Evolutionary conservation across 2,888 invertebrate species (phyloP).

Genomic region (Drosophila longiperda): DNA sequence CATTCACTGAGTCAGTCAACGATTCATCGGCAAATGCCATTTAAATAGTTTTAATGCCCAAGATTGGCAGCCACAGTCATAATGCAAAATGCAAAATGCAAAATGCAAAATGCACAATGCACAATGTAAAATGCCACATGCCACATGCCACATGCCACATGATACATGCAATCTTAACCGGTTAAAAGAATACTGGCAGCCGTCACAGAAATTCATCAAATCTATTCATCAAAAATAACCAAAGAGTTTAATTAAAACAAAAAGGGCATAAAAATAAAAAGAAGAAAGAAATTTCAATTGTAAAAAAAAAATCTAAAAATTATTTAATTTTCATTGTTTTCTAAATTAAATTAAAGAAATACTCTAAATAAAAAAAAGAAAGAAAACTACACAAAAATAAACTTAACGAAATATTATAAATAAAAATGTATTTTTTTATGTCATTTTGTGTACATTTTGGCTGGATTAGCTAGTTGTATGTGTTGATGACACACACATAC

Average conservation of each 20-base stretch:
- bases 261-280: no score
- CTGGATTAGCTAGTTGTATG: not conserved
- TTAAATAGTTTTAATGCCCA: constrained; percentile 71
- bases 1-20: constrained; percentile 25
- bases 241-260: not conserved
- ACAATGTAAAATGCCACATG: constrained; percentile 7
- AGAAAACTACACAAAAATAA: not conserved
- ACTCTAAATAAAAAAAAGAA: not conserved
- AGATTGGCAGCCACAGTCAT: constrained; percentile 35
- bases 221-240: not conserved
- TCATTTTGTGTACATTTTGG: not conserved
- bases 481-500: not conserved
- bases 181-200: not conserved
- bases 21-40: constrained; percentile 42
- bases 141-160: not conserved
- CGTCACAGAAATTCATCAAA: no score
- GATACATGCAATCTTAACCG: constrained; percentile 3
- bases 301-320: no score
- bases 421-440: no score
- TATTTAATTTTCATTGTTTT: no score
- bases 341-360: no score
- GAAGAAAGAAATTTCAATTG: no score
- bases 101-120: constrained; percentile 8
- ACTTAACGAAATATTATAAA: no score
- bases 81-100: constrained; percentile 9